phyloP scores from a whole-genome alignment of 2,888 invertebrate species.

The Eledona agricola region DNA sequence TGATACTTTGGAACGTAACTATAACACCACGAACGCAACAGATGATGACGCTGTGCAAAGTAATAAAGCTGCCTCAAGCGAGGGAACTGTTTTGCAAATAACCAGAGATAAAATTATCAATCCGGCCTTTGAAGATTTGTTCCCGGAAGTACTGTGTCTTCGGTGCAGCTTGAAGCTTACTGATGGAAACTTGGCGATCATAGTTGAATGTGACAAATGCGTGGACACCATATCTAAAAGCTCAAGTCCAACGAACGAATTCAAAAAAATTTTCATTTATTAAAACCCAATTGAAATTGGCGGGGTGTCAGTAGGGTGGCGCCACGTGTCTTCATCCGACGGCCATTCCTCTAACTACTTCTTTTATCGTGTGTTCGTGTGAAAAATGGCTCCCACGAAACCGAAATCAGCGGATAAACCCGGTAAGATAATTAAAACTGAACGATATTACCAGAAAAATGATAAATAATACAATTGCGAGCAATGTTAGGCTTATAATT shows the following conservation, averaged over 20 bases:
- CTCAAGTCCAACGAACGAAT: background rate
- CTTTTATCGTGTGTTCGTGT: slow-evolving; percentile 54
- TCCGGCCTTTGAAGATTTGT: slow-evolving; percentile 9
- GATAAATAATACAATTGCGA: no score
- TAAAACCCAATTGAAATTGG: slow-evolving; percentile 15
- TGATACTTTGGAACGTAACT: slow-evolving; percentile 6
- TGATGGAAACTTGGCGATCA: slow-evolving; percentile 50
- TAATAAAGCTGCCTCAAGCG: background rate
- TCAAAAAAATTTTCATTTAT: slow-evolving; percentile 12
- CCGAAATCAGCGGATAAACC: slow-evolving; percentile 81
- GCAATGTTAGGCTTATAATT: no score
- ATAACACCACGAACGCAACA: background rate
- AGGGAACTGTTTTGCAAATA: background rate
- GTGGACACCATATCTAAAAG: slow-evolving; percentile 40
- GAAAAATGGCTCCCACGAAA: slow-evolving; percentile 87
- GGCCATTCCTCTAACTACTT: slow-evolving; percentile 34
- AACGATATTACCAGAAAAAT: no score
- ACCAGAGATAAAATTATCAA: slow-evolving; percentile 11
- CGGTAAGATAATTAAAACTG: slow-evolving; percentile 71
- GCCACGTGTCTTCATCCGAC: slow-evolving; percentile 32
- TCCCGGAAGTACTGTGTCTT: slow-evolving; percentile 46
- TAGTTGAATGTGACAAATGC: slow-evolving; percentile 55
- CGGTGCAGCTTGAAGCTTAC: slow-evolving; percentile 55
- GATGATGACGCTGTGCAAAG: background rate
- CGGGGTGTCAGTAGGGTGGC: slow-evolving; percentile 11